Evolutionary conservation across 2,113 vertebrate genomes (phyloP), one percentile per base, ranked within the genome.

Genomic region (Mesoclemmys tuberculata): DNA sequence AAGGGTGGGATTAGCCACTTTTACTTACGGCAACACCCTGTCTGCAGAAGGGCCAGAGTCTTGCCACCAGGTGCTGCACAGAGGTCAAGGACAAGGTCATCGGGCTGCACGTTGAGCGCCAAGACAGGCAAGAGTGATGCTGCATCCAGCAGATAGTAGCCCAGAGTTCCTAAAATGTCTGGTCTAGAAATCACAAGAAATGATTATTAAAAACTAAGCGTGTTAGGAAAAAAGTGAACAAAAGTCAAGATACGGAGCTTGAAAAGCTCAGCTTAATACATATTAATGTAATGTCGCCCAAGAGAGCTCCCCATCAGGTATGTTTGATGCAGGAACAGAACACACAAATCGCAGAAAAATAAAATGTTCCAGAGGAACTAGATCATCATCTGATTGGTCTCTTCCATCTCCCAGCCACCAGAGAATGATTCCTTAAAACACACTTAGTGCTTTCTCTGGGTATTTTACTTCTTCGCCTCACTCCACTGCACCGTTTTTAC

Each of bases 21-120:
- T 46, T 71, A 96, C 98, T 97, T 98, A 99, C 99, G 93, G 90
- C 99, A 98, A 94, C 96, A 83, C 52, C 98, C 98, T 9, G 99
- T 98, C 97, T 99, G 99, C 87, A 99, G 98, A 90, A 99, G 95
- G 61, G 99, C 98, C 94, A 99, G 94, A 5, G 98, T 98, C 96
- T 99, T 99, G 9, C 99, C 99, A 82, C 99, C 99, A 0, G 99
- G 99, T 68, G 99, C 99, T 0, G 99, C 99, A 92, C 99, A 99
- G 12, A 99, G 98, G 89, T 99, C 99, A 8, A 99, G 98, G 64
- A 99, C 99, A 0, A 52, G 93, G 84, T 99, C 98, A 49, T 93
- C 98, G 0, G 97, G 98, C 85, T 98, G 98, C 48, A 99, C 97
- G 1, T 97, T 94, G 77, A 99, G 98, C 0, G 98, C 99, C 54